Evolutionary conservation across 2,797 vertebrate species (phyloP), one percentile per base, ranked within the genome.

Genomic region (Cetoscarus ocellatus): DNA sequence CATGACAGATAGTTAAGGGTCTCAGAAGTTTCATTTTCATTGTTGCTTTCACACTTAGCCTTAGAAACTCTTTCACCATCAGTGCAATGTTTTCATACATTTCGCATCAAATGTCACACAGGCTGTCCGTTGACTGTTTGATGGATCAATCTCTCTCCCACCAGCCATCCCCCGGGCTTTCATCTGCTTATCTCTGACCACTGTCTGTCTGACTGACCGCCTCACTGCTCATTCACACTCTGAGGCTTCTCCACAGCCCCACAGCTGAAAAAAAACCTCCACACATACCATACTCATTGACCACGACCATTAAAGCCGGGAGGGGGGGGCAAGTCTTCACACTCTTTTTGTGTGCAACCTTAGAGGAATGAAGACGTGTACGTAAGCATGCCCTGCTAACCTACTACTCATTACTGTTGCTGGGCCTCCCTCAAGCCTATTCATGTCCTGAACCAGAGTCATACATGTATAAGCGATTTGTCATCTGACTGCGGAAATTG

Each of bases 111-210:
- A 88, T 92, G 89, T 91, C 91, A 91, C 86, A 72, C 7, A 61
- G 77, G 70, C 82, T 83, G 81, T 88, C 80, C 75, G 79, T 42
- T 75, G 81, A 81, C 83, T 3, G 12, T 90, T 90, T 93, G 92
- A 93, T 86, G 88, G 92, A 90, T 92, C 91, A 90, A 92, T 93
- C 91, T 92, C 83, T 85, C 79, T 77, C 86, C 91, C 87, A 78
- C 64, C 87, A 88, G 86, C 88, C 80, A 64, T 90, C 93, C 90
- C 88, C 63, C 18, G 82, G 88, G 90, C 85, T 88, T 88, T 92
- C 89, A 87, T 89, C 89, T 92, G 86, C 90, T 94, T 92, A 93
- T 94, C 92, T 93, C 88, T 89, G 91, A 91, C 90, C 91, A 92
- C 90, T 92, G 91, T 89, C 91, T 91, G 91, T 86, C 92, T 89